These are phyloP conservation scores for Euproctis similis DNA, from an alignment of 2,888 invertebrate genomes.

Conservation along the genomic window DNA sequence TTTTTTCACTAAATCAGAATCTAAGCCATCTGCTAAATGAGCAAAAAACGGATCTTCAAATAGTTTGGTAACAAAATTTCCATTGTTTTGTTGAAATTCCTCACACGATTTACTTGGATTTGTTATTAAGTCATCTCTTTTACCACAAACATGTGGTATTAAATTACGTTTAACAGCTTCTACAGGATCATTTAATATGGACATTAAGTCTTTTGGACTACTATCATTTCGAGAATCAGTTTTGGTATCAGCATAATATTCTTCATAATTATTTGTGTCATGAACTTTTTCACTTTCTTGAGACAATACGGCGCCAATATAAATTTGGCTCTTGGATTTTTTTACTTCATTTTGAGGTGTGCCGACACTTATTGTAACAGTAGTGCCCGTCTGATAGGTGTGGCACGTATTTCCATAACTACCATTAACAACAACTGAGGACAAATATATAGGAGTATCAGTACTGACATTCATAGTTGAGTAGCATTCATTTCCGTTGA, in stretches of 20 bases:
- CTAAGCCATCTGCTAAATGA: slow-evolving; percentile 77
- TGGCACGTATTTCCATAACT: slow-evolving; percentile 58
- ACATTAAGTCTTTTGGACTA: slow-evolving; percentile 67
- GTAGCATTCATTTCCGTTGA: slow-evolving; percentile 83
- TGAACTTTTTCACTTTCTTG: slow-evolving; percentile 33
- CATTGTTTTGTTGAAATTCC: slow-evolving; percentile 41
- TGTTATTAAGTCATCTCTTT: slow-evolving; percentile 46
- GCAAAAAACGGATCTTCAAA: slow-evolving; percentile 79
- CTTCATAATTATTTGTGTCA: slow-evolving; percentile 59
- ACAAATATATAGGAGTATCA: slow-evolving; percentile 82
- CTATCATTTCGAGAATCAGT: slow-evolving; percentile 24
- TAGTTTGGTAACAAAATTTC: slow-evolving; percentile 74
- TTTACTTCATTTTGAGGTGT: slow-evolving; percentile 62
- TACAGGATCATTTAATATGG: slow-evolving; percentile 81
- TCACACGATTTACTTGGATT: slow-evolving; percentile 11
- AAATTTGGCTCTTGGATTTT: slow-evolving; percentile 70
- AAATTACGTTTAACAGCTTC: slow-evolving; percentile 84
- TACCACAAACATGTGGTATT: slow-evolving; percentile 86
- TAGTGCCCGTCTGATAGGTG: slow-evolving; percentile 73
- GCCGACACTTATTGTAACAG: slow-evolving; percentile 78
- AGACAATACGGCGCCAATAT: slow-evolving; percentile 59
- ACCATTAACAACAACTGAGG: slow-evolving; percentile 83
- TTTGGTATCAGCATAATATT: slow-evolving; percentile 47
- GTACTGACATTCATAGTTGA: slow-evolving; percentile 83
- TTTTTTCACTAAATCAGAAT: slow-evolving; percentile 77